phyloP scores from a whole-genome alignment of 2,113 vertebrate genomes.

The Euleptes europaea region DNA sequence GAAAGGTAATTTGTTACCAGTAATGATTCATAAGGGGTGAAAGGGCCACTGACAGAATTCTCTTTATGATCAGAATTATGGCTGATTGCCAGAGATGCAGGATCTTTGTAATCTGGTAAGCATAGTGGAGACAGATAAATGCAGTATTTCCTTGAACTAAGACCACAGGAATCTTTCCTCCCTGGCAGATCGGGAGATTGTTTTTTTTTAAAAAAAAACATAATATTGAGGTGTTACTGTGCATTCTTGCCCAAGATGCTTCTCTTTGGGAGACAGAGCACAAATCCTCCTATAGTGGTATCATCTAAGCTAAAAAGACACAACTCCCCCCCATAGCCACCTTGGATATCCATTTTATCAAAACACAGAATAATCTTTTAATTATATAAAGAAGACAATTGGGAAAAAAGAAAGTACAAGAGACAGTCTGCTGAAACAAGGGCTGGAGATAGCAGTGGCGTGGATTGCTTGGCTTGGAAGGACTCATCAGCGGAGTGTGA shows the following conservation, averaged over 20 bases:
- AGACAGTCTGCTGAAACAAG: not conserved
- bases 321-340: not conserved
- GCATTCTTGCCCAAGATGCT: not conserved
- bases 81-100: not conserved
- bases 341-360: too few relatives aligned
- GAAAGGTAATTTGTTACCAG: not conserved
- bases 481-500: too few relatives aligned
- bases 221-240: not conserved
- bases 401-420: not conserved
- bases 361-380: too few relatives aligned
- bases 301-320: not conserved
- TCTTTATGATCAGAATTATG: not conserved
- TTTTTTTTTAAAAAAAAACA: not conserved
- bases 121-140: not conserved
- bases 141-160: not conserved
- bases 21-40: not conserved
- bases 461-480: too few relatives aligned
- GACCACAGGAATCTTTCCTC: not conserved
- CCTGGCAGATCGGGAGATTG: not conserved
- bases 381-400: not conserved
- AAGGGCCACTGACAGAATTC: not conserved
- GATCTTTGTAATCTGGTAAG: not conserved
- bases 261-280: constrained; percentile 14
- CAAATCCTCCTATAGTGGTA: not conserved
- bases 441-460: not conserved